phyloP scores from a whole-genome alignment of 2,888 invertebrate species.

The Agrochola macilenta region DNA sequence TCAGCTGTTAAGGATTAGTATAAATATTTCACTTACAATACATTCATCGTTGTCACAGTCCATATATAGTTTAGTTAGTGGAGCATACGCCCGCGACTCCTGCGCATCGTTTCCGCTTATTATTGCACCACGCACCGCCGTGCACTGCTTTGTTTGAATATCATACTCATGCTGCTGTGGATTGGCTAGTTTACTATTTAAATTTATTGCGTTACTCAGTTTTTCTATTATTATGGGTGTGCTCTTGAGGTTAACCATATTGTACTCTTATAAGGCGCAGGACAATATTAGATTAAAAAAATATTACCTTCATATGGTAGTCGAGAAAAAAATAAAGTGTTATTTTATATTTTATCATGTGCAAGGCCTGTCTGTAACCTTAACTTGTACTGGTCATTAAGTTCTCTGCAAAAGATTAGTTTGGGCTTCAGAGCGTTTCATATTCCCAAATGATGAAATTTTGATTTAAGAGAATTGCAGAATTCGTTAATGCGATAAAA shows the following conservation, averaged over 20 bases:
- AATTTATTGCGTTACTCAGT: conserved; percentile 11
- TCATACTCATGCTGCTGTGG: conserved; percentile 56
- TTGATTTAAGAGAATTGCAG: too few relatives aligned
- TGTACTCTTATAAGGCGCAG: neutral
- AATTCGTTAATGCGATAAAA: neutral
- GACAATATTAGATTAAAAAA: neutral
- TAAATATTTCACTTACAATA: conserved; percentile 53
- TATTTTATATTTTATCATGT: neutral
- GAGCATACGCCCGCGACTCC: conserved; percentile 59
- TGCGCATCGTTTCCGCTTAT: conserved; percentile 82
- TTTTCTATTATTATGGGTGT: conserved; percentile 14
- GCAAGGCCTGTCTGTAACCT: too few relatives aligned
- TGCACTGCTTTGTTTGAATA: conserved; percentile 82
- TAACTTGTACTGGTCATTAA: neutral
- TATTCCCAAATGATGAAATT: neutral
- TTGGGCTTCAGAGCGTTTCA: neutral
- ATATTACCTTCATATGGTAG: neutral
- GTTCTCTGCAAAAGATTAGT: neutral
- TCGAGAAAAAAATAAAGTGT: neutral
- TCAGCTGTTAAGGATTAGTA: conserved; percentile 52
- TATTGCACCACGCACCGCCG: conserved; percentile 75
- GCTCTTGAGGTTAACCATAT: neutral
- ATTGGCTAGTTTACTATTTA: conserved; percentile 63
- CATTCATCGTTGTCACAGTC: conserved; percentile 58
- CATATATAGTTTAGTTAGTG: conserved; percentile 61